Percentiles rank a stretch among this genome's conserved stretches.
These are phyloP conservation scores for Drosophila affinis DNA, from an alignment of 2,888 invertebrate species.

Conservation along the genomic window DNA sequence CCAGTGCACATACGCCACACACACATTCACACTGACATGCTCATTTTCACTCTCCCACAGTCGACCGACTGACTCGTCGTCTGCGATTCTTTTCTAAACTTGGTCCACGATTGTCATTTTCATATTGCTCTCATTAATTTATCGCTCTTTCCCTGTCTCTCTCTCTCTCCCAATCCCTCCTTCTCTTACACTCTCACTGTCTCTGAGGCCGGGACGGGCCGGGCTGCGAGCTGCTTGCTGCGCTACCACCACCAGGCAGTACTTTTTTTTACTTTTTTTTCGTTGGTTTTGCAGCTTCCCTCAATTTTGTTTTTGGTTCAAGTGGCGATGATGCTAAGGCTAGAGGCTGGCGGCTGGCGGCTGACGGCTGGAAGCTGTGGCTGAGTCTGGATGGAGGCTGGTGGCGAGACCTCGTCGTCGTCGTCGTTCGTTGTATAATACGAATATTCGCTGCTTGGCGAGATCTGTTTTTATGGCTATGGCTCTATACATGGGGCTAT, in stretches of 20 bases:
- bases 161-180: not conserved
- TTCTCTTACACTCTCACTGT: not conserved
- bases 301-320: conserved; percentile 70
- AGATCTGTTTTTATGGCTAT: conserved; percentile 79
- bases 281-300: conserved; percentile 74
- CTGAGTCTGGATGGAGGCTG: not conserved
- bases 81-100: conserved; percentile 73
- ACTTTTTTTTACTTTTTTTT: conserved; percentile 55
- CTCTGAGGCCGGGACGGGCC: not conserved
- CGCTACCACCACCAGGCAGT: conserved; percentile 37
- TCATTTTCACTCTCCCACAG: conserved; percentile 19
- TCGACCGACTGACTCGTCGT: conserved; percentile 25
- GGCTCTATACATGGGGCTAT: conserved; percentile 66
- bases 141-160: conserved; percentile 36
- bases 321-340: conserved; percentile 58
- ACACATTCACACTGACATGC: not conserved
- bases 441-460: conserved; percentile 72
- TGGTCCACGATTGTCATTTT: conserved; percentile 78
- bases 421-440: conserved; percentile 3
- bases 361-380: not conserved
- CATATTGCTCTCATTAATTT: conserved; percentile 56
- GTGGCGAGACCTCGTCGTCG: not conserved
- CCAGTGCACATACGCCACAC: conserved; percentile 6
- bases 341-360: conserved; percentile 2
- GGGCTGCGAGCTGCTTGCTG: conserved; percentile 16